phyloP scores from a whole-genome alignment of 30 jellyfish, hydroid and myxozoan species.

The Aurelia coerulea region DNA sequence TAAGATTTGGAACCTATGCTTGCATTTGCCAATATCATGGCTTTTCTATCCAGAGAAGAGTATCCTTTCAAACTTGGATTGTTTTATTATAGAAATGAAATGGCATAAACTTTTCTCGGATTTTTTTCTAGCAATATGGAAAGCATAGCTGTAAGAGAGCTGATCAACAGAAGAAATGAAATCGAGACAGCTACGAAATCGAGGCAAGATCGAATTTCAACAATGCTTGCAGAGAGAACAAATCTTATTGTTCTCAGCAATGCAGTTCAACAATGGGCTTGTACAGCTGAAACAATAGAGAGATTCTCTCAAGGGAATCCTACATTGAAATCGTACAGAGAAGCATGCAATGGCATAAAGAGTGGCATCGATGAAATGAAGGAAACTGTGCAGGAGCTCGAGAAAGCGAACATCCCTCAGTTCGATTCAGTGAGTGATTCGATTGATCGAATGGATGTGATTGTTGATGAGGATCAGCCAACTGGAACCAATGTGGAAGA shows the following conservation, averaged over 20 bases:
- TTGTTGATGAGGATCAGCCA: conserved; percentile 68
- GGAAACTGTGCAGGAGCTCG: conserved; percentile 52
- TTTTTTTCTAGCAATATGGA: conserved; percentile 27
- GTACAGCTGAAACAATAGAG: conserved; percentile 55
- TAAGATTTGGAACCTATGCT: too few relatives aligned
- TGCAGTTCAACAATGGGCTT: conserved; percentile 49
- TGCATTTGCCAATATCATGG: too few relatives aligned
- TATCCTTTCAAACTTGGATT: too few relatives aligned
- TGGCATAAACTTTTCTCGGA: too few relatives aligned
- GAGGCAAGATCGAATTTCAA: conserved; percentile 42
- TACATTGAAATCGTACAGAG: conserved; percentile 61
- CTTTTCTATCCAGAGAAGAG: too few relatives aligned
- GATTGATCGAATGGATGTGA: conserved; percentile 60
- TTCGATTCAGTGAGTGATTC: conserved; percentile 58
- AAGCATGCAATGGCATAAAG: conserved; percentile 40
- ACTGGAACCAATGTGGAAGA: conserved; percentile 68
- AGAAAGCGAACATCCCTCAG: conserved; percentile 38
- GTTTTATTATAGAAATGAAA: too few relatives aligned
- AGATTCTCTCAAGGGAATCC: conserved; percentile 78
- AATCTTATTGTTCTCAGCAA: conserved; percentile 29
- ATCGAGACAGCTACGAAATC: conserved; percentile 41
- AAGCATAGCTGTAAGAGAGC: conserved; percentile 45
- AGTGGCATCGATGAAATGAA: conserved; percentile 33
- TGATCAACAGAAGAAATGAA: conserved; percentile 27
- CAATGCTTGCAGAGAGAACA: conserved; percentile 37